Evolutionary conservation across 2,797 vertebrate genomes (phyloP).

Genomic region (Pempheris klunzingeri): DNA sequence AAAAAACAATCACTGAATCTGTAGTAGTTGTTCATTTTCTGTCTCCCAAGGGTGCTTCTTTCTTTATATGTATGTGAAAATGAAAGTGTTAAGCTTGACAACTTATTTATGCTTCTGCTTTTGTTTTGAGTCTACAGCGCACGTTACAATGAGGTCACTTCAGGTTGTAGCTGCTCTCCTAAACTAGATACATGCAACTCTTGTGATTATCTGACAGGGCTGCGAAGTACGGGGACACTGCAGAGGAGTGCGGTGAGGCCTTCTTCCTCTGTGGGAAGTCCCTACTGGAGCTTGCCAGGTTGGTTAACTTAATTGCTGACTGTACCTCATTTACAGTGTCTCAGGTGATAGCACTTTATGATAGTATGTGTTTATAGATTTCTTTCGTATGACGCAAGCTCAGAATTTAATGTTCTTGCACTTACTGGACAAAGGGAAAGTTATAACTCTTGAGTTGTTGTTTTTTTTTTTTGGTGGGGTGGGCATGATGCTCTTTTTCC

Average conservation of each 20-base stretch:
- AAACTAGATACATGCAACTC: not conserved
- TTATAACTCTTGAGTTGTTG: too few relatives aligned
- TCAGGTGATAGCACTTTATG: too few relatives aligned
- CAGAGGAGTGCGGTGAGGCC: slow-evolving; percentile 96
- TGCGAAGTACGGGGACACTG: slow-evolving; percentile 95
- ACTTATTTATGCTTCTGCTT: not conserved
- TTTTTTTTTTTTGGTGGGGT: too few relatives aligned
- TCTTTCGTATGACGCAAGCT: not conserved
- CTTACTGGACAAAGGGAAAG: not conserved
- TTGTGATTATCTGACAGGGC: slow-evolving; percentile 78
- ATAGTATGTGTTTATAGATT: too few relatives aligned
- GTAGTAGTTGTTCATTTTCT: not conserved
- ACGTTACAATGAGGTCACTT: not conserved
- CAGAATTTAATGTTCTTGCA: not conserved
- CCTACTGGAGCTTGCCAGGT: slow-evolving; percentile 97
- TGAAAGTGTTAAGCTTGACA: not conserved
- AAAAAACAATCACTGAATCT: not conserved
- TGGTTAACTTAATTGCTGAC: slow-evolving; percentile 23
- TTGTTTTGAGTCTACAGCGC: not conserved
- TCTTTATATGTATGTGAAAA: not conserved
- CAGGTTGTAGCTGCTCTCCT: not conserved
- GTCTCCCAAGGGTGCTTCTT: not conserved
- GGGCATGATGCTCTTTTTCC: too few relatives aligned
- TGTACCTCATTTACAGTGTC: too few relatives aligned
- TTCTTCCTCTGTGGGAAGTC: slow-evolving; percentile 97